Percentiles rank a stretch among this genome's conserved stretches.
phyloP scores from a whole-genome alignment of 2,113 vertebrate species.

The Corythornis cristatus region DNA sequence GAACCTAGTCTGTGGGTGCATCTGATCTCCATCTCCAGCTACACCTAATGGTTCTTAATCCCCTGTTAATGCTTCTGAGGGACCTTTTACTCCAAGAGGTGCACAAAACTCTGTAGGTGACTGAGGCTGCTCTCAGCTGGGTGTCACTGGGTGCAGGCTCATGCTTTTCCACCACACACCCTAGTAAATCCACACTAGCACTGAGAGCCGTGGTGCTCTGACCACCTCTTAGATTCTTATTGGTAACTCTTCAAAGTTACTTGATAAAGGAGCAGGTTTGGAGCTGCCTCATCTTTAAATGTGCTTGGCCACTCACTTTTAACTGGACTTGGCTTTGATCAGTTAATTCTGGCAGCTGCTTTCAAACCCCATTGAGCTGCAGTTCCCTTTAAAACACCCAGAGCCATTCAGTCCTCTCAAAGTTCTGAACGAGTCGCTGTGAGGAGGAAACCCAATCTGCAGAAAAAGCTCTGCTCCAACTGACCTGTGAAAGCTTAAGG shows the following conservation, averaged over 20 bases:
- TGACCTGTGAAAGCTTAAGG: background rate
- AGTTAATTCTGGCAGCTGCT: background rate
- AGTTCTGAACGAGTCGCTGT: background rate
- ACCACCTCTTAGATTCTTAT: background rate
- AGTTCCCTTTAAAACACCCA: background rate
- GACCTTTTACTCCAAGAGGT: background rate
- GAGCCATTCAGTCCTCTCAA: background rate
- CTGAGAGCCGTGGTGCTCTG: background rate
- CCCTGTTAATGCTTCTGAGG: background rate
- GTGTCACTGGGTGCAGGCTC: background rate
- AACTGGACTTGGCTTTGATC: background rate
- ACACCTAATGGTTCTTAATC: background rate
- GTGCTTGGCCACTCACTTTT: background rate
- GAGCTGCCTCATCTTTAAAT: background rate
- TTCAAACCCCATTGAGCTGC: background rate
- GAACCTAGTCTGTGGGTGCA: background rate
- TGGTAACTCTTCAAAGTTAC: background rate
- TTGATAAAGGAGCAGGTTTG: background rate
- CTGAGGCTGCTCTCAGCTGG: background rate
- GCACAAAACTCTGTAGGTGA: background rate
- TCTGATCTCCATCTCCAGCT: background rate
- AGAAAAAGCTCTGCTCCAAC: background rate
- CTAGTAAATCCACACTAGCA: background rate
- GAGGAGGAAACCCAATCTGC: slow-evolving; percentile 3
- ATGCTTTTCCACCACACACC: background rate